Conservation (phyloP, 2,888 invertebrate species). For the Petrolisthes manimaculis region DNA sequence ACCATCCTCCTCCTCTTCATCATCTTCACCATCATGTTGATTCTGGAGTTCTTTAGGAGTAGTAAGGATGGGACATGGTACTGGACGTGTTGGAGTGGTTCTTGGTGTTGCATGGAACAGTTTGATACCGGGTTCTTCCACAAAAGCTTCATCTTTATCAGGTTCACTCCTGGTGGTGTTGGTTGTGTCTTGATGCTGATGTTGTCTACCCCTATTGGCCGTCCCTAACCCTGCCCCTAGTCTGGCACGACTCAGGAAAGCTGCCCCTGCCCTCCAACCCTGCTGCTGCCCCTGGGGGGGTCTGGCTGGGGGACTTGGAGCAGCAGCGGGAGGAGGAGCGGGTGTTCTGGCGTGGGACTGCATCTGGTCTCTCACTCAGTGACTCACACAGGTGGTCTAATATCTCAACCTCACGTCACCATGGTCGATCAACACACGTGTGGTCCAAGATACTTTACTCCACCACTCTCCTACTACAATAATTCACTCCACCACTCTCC, state of each 20-base stretch:
- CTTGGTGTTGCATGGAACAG: constrained; percentile 42
- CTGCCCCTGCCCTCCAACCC: constrained; percentile 29
- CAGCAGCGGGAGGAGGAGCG: constrained; percentile 13
- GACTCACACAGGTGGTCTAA: neutral
- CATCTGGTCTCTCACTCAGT: constrained; percentile 28
- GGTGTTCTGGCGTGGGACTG: constrained; percentile 23
- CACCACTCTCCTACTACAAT: neutral
- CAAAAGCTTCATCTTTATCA: constrained; percentile 63
- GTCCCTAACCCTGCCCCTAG: constrained; percentile 16
- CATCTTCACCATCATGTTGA: constrained; percentile 24
- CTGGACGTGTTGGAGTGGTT: neutral
- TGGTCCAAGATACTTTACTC: neutral
- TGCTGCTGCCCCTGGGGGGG: constrained; percentile 18
- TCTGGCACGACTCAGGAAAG: constrained; percentile 33
- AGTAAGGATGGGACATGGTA: neutral
- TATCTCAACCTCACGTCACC: neutral
- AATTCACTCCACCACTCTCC: no score
- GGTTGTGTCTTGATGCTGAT: no score
- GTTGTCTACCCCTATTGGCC: constrained; percentile 22
- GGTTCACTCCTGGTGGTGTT: constrained; percentile 48
- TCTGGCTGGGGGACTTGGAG: constrained; percentile 1
- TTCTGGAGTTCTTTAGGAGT: no score
- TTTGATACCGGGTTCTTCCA: constrained; percentile 64
- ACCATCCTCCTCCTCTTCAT: constrained; percentile 32
- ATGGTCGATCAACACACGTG: neutral